Percentiles rank a stretch among this genome's conserved stretches.
phyloP scores from a whole-genome alignment of 2,113 vertebrate genomes.

The Sporophila hypoxantha region DNA sequence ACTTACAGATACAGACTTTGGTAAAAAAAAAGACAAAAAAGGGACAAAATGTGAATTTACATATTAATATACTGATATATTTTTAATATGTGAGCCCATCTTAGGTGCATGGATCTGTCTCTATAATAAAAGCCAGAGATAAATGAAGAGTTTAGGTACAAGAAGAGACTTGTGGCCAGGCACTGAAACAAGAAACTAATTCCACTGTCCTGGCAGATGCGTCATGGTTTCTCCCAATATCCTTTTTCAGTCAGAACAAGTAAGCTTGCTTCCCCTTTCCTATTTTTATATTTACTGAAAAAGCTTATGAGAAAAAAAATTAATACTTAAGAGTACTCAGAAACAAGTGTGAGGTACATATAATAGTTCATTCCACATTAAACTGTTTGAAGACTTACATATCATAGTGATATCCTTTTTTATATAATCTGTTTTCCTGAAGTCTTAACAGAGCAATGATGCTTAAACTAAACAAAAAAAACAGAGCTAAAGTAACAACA shows the following conservation, averaged over 20 bases:
- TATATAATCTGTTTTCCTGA: background rate
- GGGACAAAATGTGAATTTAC: background rate
- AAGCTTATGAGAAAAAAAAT: background rate
- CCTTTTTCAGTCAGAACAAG: background rate
- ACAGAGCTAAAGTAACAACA: background rate
- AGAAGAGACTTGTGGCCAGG: background rate
- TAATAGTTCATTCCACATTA: background rate
- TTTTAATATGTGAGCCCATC: background rate
- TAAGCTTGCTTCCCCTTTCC: background rate
- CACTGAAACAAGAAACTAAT: background rate
- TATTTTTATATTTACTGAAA: background rate
- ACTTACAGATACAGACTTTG: background rate
- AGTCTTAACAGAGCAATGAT: background rate
- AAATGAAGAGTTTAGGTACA: background rate
- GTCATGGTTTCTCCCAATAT: background rate
- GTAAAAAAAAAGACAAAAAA: background rate
- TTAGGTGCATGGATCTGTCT: background rate
- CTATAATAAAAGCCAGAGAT: background rate
- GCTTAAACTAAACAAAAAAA: background rate
- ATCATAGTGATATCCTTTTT: background rate
- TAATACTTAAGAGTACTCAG: background rate
- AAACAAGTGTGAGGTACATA: background rate
- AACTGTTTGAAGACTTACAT: background rate
- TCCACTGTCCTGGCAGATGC: background rate
- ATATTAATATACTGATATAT: background rate